Percentiles rank a stretch among this genome's conserved stretches.
Conservation (phyloP, 2,113 vertebrate species). For the Chascanopsetta lugubris region DNA sequence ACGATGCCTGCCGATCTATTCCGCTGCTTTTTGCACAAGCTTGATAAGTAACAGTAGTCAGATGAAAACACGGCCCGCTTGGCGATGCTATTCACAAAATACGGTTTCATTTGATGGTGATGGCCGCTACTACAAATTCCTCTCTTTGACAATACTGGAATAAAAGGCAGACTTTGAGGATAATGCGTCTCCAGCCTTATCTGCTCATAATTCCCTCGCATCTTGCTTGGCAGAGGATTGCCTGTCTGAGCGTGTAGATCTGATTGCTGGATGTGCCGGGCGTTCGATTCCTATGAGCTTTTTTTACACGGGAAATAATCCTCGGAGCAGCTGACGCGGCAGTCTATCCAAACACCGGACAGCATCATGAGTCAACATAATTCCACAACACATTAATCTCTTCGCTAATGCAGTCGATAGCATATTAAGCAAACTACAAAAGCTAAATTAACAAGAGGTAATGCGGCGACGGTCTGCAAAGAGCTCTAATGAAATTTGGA, state of each 20-base stretch:
- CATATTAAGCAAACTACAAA: constrained; percentile 69
- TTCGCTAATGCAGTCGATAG: constrained; percentile 68
- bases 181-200: constrained; percentile 13
- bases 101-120: background rate
- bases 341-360: constrained; percentile 57
- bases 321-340: constrained; percentile 63
- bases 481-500: constrained; percentile 38
- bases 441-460: constrained; percentile 63
- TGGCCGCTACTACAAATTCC: background rate
- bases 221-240: constrained; percentile 42
- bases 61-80: too few species aligned
- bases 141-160: background rate
- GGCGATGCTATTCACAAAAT: too few species aligned
- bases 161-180: background rate
- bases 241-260: constrained; percentile 32
- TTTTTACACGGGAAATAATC: constrained; percentile 58
- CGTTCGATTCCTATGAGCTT: constrained; percentile 52
- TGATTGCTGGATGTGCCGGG: constrained; percentile 22
- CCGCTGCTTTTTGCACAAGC: too few species aligned
- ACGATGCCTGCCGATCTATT: too few species aligned
- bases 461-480: constrained; percentile 31
- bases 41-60: too few species aligned
- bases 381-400: constrained; percentile 74
- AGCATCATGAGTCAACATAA: constrained; percentile 59
- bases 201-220: constrained; percentile 16